Conservation (phyloP, 1,140 invertebrate species). For the Eriocheir sinensis region DNA sequence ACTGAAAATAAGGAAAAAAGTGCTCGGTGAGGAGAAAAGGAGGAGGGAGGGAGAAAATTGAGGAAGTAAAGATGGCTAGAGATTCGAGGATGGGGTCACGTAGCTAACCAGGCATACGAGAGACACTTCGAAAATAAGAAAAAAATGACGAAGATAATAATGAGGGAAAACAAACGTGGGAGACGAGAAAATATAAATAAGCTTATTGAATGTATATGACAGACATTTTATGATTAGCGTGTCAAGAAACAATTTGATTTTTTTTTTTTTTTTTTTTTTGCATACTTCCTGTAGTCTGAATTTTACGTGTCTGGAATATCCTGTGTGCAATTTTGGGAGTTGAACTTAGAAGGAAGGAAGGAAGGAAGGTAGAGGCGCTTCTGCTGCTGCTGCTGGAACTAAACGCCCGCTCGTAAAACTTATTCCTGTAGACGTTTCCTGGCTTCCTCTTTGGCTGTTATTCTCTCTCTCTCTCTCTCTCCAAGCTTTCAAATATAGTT, state of each 20-base stretch:
- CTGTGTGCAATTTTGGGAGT: neutral
- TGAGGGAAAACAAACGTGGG: neutral
- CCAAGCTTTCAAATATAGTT: neutral
- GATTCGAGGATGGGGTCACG: neutral
- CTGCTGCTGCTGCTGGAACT: too few species aligned
- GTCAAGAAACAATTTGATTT: too few species aligned
- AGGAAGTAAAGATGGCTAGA: neutral
- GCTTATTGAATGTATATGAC: neutral
- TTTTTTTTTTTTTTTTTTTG: too few species aligned
- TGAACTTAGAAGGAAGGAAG: too few species aligned
- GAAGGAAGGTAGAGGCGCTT: too few species aligned
- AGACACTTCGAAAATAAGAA: neutral
- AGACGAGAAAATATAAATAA: neutral
- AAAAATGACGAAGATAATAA: too few species aligned
- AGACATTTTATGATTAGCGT: neutral
- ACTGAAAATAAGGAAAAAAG: neutral
- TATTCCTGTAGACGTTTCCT: too few species aligned
- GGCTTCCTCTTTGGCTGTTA: too few species aligned
- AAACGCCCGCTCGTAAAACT: too few species aligned
- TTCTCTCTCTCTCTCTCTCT: too few species aligned
- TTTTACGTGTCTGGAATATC: neutral
- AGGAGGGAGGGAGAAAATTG: neutral
- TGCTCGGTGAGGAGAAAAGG: neutral
- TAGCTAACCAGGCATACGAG: neutral
- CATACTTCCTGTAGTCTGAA: neutral